These are phyloP conservation scores for Prunella fulvescens DNA, from an alignment of 2,113 vertebrate genomes.

Conservation along the genomic window DNA sequence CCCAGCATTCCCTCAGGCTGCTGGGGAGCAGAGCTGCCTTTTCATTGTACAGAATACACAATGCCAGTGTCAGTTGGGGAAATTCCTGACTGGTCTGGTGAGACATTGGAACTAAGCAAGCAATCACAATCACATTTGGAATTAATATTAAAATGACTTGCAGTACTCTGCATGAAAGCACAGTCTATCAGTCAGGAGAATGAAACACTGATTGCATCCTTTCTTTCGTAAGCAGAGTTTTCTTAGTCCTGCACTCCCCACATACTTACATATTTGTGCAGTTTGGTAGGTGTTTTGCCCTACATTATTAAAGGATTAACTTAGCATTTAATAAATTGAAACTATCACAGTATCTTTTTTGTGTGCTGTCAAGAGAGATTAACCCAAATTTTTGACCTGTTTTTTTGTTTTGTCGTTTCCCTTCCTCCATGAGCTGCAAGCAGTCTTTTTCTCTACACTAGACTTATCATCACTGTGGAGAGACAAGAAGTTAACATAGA, in stretches of 20 bases:
- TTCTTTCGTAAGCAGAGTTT: not conserved
- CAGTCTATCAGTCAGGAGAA: not conserved
- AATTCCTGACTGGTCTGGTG: not conserved
- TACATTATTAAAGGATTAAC: not conserved
- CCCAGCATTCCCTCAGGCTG: not conserved
- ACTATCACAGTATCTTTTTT: not conserved
- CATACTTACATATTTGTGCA: not conserved
- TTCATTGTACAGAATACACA: not conserved
- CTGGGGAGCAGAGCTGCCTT: not conserved
- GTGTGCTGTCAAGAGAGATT: conserved; percentile 6
- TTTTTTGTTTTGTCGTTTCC: not conserved
- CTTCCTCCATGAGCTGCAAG: not conserved
- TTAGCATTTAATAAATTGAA: conserved; percentile 5
- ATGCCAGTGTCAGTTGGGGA: not conserved
- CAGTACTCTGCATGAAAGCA: not conserved
- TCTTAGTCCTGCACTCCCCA: not conserved
- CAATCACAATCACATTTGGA: not conserved
- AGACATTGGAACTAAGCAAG: not conserved
- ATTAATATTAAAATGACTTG: not conserved
- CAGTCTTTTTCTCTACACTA: not conserved
- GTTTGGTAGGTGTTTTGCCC: not conserved
- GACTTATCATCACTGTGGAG: not conserved
- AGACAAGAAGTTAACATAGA: not conserved
- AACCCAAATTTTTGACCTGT: not conserved
- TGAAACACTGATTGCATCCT: not conserved